Evolutionary conservation across 2,113 vertebrate species (phyloP).

Genomic region (Proteles cristata): DNA sequence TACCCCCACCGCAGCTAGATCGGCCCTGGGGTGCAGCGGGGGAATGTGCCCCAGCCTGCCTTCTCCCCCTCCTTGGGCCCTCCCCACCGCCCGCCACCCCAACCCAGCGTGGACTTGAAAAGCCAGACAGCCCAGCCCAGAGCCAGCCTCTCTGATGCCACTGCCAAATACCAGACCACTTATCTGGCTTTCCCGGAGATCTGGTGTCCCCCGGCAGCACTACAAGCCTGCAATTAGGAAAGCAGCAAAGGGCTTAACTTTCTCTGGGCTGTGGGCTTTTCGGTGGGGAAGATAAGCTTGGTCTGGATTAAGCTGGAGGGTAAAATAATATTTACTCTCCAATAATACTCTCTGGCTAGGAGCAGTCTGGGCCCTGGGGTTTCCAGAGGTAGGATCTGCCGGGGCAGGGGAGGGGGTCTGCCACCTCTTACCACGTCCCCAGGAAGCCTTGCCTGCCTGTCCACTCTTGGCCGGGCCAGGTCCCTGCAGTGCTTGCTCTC

Average conservation of each 20-base stretch:
- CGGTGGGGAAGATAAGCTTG: conserved; percentile 18
- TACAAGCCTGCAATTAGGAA: conserved; percentile 60
- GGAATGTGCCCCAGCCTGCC: neutral
- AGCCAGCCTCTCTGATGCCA: neutral
- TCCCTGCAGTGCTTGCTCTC: rapidly evolving
- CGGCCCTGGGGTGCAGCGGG: neutral
- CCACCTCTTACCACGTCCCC: neutral
- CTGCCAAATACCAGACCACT: neutral
- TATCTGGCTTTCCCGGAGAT: neutral
- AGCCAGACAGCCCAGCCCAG: neutral
- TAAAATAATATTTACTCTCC: conserved; percentile 65
- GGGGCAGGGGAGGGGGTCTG: neutral
- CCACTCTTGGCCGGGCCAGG: neutral
- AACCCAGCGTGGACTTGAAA: neutral
- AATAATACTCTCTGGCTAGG: conserved; percentile 18
- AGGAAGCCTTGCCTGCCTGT: neutral
- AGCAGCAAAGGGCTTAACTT: conserved; percentile 50
- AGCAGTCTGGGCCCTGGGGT: neutral
- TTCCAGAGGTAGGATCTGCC: neutral
- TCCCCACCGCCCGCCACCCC: neutral
- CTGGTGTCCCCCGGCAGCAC: neutral
- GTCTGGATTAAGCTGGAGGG: conserved; percentile 59
- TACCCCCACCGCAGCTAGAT: neutral
- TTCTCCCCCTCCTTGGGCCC: rapidly evolving
- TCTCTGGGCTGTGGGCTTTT: conserved; percentile 41